A percentile compares a stretch with the other conserved stretches of the same genome.
Conservation (phyloP, 2,113 vertebrate species). For the Dicaeum eximium region DNA sequence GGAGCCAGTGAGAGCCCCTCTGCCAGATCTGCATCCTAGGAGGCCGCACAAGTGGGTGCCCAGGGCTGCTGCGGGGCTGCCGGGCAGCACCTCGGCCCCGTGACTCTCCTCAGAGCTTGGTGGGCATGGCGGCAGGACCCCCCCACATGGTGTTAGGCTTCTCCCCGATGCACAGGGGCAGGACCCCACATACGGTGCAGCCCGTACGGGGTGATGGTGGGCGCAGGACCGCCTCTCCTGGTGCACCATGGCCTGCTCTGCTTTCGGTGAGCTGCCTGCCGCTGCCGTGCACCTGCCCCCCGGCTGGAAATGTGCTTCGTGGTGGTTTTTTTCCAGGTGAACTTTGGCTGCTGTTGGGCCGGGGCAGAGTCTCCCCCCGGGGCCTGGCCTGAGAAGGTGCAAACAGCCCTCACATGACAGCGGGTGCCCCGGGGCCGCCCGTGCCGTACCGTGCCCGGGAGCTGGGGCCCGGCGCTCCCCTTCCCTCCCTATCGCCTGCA, state of each 20-base stretch:
- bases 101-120: neutral
- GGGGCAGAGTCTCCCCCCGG: constrained; percentile 18
- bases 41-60: rapidly evolving
- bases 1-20: neutral
- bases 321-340: neutral
- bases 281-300: neutral
- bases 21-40: rapidly evolving
- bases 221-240: neutral
- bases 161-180: neutral
- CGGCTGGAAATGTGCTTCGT: neutral
- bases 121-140: neutral
- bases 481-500: neutral
- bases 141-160: neutral
- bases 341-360: constrained; percentile 36
- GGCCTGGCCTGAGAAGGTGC: neutral
- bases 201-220: rapidly evolving
- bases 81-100: neutral
- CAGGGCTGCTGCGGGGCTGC: neutral
- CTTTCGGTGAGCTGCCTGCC: neutral
- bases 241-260: neutral
- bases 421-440: neutral
- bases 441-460: neutral
- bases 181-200: neutral
- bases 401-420: constrained; percentile 36
- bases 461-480: neutral